These are phyloP conservation scores for Ophthalmolycus amberensis DNA, from an alignment of 2,113 vertebrate genomes.

Conservation along the genomic window DNA sequence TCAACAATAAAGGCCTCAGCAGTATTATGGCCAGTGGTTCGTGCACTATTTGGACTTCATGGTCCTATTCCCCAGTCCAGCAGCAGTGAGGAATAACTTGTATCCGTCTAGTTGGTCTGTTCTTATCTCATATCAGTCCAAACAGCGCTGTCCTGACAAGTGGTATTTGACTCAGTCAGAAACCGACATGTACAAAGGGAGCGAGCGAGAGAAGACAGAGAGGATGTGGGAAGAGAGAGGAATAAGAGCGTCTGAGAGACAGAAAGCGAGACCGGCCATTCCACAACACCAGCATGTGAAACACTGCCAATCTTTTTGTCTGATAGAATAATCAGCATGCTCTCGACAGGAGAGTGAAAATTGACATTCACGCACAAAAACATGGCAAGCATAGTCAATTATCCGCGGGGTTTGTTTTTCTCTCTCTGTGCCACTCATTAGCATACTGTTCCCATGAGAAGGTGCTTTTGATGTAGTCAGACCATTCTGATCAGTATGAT, in stretches of 20 bases:
- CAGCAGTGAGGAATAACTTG: slow-evolving; percentile 56
- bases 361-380: slow-evolving; percentile 76
- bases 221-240: slow-evolving; percentile 49
- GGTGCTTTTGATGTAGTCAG: slow-evolving; percentile 69
- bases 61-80: slow-evolving; percentile 44
- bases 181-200: slow-evolving; percentile 55
- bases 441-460: slow-evolving; percentile 71
- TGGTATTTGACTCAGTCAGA: slow-evolving; percentile 78
- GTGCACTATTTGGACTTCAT: slow-evolving; percentile 32
- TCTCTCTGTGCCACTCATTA: slow-evolving; percentile 64
- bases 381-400: slow-evolving; percentile 75
- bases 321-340: slow-evolving; percentile 78
- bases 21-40: slow-evolving; percentile 26
- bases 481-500: slow-evolving; percentile 63
- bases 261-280: slow-evolving; percentile 69
- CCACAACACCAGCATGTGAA: slow-evolving; percentile 61
- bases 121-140: slow-evolving; percentile 82
- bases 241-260: slow-evolving; percentile 45
- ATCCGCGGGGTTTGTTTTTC: slow-evolving; percentile 77
- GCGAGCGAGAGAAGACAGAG: slow-evolving; percentile 30
- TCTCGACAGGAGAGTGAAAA: slow-evolving; percentile 77
- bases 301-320: slow-evolving; percentile 75
- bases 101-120: slow-evolving; percentile 66
- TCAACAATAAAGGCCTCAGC: slow-evolving; percentile 28
- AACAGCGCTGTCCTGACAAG: slow-evolving; percentile 79